Evolutionary conservation across 1,140 invertebrate genomes (phyloP), one percentile per base, ranked within the genome.

Genomic region (Pentalonia nigronervosa): DNA sequence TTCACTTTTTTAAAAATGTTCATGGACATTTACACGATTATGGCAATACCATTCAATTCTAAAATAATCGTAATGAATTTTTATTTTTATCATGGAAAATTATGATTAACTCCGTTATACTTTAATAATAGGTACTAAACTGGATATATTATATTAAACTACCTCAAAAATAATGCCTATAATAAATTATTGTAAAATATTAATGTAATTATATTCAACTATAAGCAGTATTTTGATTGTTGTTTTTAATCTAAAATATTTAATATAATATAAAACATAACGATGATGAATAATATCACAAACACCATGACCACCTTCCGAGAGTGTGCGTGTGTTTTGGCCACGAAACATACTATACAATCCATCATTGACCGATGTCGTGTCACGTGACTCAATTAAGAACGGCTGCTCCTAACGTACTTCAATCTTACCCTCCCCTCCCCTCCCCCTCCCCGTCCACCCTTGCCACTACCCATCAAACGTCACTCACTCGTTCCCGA

Each of bases 321-420:
- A 89, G 36, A 9, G 90, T 91, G 7, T 47, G 56, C 17, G 36
- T 76, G 25, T 34, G 41, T 76, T 50, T 76, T 60, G 47, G 67
- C 21, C 14, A 41, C 17, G 76, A 92, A 76, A 48, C 90, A 48
- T 23, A 25, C n/a, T 17, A 20, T 23, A 83, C 91, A 83, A 92
- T 92, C 91, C 91, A 92, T 92, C 91, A 92, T 92, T 92, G 67
- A 92, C 91, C 91, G 47, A 81, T 92, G 67, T 48, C 47, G 34
- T 92, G 91, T 92, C 91, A 92, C 91, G 76, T 83, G 91, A 92
- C 91, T 92, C 91, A 92, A 92, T 92, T 92, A 91, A 92, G 91
- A 92, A 83, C 76, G 91, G 41, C 76, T 83, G 67, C 25, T 81
- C 25, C 91, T 81, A 92, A 92, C 91, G 91, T 92, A 92, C 60